Conservation (phyloP, 2,888 invertebrate genomes). For the Lutraria lutraria region DNA sequence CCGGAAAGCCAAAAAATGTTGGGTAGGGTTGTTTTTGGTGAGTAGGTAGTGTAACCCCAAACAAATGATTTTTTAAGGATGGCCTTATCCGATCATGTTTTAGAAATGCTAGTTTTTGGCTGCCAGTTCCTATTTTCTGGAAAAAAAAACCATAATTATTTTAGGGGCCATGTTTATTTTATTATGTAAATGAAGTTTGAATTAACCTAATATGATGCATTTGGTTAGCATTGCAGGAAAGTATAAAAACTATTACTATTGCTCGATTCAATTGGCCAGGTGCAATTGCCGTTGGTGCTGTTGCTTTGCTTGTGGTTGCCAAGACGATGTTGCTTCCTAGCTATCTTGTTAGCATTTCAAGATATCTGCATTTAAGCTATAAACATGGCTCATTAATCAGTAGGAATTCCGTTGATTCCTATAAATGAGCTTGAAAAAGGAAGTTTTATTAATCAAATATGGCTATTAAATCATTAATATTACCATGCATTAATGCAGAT, state of each 20-base stretch:
- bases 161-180: not conserved
- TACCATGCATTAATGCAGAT: constrained; percentile 1
- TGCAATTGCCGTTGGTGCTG: not conserved
- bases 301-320: constrained; percentile 9
- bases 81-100: too few relatives aligned
- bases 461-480: constrained; percentile 33
- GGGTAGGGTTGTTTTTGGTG: too few relatives aligned
- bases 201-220: not conserved
- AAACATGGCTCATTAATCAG: constrained; percentile 22
- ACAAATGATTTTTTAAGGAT: too few relatives aligned
- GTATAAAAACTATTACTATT: not conserved
- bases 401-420: constrained; percentile 14
- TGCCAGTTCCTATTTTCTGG: not conserved
- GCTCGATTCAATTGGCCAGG: not conserved
- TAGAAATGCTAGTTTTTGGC: not conserved
- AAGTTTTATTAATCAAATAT: constrained; percentile 27
- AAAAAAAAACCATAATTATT: not conserved
- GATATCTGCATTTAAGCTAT: not conserved
- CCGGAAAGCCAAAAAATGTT: too few relatives aligned
- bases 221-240: not conserved
- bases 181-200: not conserved
- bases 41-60: too few relatives aligned
- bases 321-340: not conserved
- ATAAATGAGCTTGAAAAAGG: constrained; percentile 12
- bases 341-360: constrained; percentile 26